These are phyloP conservation scores for Physocephala rufipes DNA, from an alignment of 2,888 invertebrate species.

Conservation along the genomic window DNA sequence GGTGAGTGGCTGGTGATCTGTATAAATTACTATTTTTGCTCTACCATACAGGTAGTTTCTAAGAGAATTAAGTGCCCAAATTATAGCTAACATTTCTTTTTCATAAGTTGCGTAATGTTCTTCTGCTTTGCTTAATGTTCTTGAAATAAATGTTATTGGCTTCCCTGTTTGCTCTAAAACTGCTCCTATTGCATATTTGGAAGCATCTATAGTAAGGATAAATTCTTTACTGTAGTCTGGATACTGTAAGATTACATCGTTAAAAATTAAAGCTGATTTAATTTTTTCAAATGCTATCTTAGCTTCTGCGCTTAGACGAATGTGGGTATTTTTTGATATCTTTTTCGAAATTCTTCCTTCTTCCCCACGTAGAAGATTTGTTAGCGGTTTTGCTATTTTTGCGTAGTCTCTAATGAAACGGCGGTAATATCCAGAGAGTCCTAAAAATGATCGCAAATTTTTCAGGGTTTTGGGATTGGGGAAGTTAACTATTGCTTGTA, in stretches of 20 bases:
- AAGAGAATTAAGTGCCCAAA: conserved; percentile 32
- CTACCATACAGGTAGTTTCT: conserved; percentile 36
- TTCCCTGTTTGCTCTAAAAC: conserved; percentile 27
- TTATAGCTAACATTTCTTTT: conserved; percentile 37
- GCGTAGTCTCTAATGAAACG: too few relatives aligned
- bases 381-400: conserved; percentile 39
- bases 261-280: conserved; percentile 34
- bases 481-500: conserved; percentile 37
- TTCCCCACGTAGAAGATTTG: conserved; percentile 25
- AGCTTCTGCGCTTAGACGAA: conserved; percentile 29
- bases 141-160: conserved; percentile 37
- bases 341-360: conserved; percentile 11
- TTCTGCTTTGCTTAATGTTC: conserved; percentile 31
- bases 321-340: conserved; percentile 20
- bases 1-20: too few relatives aligned
- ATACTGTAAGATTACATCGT: neutral
- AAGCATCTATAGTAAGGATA: conserved; percentile 40
- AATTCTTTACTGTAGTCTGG: conserved; percentile 31
- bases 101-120: too few relatives aligned
- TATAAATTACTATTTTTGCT: neutral
- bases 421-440: conserved; percentile 41
- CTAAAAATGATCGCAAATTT: conserved; percentile 40
- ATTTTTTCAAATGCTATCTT: conserved; percentile 33
- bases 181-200: conserved; percentile 38
- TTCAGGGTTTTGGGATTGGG: conserved; percentile 38